phyloP scores from a whole-genome alignment of 2,888 invertebrate genomes.

The Capitulum mitella region DNA sequence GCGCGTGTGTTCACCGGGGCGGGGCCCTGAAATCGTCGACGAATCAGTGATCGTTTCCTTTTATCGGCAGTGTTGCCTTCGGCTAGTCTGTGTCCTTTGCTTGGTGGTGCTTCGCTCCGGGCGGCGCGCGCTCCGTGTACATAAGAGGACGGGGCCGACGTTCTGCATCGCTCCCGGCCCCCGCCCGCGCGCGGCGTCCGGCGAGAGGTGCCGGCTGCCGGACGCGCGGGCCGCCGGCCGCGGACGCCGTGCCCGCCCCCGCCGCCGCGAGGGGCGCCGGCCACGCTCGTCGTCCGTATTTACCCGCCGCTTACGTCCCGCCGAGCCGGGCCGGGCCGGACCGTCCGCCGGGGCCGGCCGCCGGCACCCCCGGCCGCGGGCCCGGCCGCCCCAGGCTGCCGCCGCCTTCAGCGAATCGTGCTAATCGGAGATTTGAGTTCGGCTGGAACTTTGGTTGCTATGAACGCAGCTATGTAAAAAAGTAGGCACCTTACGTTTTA shows the following conservation, averaged over 20 bases:
- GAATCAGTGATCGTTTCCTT: background rate
- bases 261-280: background rate
- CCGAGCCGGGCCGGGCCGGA: too few relatives aligned
- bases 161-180: background rate
- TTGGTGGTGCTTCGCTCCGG: background rate
- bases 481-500: conserved; percentile 3
- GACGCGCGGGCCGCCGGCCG: too few relatives aligned
- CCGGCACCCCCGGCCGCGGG: background rate
- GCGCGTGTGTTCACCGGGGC: background rate
- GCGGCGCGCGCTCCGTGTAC: background rate
- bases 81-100: background rate
- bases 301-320: too few relatives aligned
- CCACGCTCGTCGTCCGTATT: too few relatives aligned
- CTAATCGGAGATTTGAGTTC: background rate
- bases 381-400: background rate
- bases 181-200: background rate
- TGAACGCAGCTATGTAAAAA: conserved; percentile 8
- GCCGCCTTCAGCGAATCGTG: background rate
- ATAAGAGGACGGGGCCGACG: too few relatives aligned
- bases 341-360: background rate
- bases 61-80: background rate
- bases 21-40: background rate
- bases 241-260: too few relatives aligned
- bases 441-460: conserved; percentile 15
- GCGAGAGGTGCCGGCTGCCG: too few relatives aligned